Evolutionary conservation across 2,888 invertebrate genomes (phyloP).

Genomic region (Dromius quadrimaculatus): DNA sequence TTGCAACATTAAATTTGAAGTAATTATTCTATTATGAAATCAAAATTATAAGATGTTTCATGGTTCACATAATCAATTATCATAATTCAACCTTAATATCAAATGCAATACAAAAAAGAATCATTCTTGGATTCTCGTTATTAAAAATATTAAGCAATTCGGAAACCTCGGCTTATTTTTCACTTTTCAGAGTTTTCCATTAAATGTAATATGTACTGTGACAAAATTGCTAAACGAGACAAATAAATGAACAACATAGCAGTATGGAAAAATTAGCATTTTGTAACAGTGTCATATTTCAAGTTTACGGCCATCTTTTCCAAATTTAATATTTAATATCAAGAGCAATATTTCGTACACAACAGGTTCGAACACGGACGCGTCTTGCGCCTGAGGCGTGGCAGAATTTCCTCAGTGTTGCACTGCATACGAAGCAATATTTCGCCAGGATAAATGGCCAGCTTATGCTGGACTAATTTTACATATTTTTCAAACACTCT

Average conservation of each 20-base stretch:
- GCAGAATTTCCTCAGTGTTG: not conserved
- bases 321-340: slow-evolving; percentile 40
- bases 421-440: not conserved
- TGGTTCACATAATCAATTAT: too few species aligned
- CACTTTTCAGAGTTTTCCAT: too few species aligned
- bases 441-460: slow-evolving; percentile 26
- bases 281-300: slow-evolving; percentile 12
- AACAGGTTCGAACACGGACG: slow-evolving; percentile 13
- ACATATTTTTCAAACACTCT: slow-evolving; percentile 48
- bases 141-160: too few species aligned
- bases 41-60: too few species aligned
- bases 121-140: too few species aligned
- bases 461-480: slow-evolving; percentile 44
- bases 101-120: too few species aligned
- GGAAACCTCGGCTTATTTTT: too few species aligned
- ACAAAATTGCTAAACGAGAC: not conserved
- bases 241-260: not conserved
- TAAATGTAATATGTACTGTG: not conserved
- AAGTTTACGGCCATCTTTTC: not conserved
- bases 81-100: too few species aligned
- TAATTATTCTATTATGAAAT: too few species aligned
- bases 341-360: slow-evolving; percentile 21
- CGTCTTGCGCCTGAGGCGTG: not conserved
- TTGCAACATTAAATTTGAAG: too few species aligned
- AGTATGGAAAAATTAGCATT: slow-evolving; percentile 14